Evolutionary conservation across 2,113 vertebrate genomes (phyloP).

Genomic region (Sylvietta virens): DNA sequence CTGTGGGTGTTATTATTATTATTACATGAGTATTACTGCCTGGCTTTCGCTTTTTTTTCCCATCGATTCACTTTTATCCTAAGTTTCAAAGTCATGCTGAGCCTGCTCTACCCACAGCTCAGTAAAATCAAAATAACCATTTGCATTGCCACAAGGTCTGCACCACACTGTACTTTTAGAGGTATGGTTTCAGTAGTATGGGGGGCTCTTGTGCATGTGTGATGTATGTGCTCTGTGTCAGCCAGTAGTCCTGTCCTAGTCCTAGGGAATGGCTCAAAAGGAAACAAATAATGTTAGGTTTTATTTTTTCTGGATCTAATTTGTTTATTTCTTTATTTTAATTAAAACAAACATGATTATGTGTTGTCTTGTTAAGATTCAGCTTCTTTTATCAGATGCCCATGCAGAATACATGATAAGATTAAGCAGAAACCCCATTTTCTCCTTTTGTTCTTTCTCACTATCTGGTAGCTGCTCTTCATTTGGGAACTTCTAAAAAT

Average conservation of each 20-base stretch:
- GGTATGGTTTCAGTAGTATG: background rate
- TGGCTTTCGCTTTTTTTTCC: background rate
- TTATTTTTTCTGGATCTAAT: background rate
- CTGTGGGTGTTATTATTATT: background rate
- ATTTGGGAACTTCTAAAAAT: slow-evolving; percentile 25
- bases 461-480: background rate
- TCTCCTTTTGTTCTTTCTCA: background rate
- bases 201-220: background rate
- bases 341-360: background rate
- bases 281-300: background rate
- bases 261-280: background rate
- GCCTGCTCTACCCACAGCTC: background rate
- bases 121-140: background rate
- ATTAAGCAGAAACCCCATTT: background rate
- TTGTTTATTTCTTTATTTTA: background rate
- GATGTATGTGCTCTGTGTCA: background rate
- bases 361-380: background rate
- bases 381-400: background rate
- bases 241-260: background rate
- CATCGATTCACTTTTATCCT: background rate
- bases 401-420: background rate
- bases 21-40: background rate
- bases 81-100: background rate
- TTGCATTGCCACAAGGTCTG: background rate
- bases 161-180: background rate